phyloP scores from a whole-genome alignment of 2,797 vertebrate genomes.

The Spheniscus humboldti region DNA sequence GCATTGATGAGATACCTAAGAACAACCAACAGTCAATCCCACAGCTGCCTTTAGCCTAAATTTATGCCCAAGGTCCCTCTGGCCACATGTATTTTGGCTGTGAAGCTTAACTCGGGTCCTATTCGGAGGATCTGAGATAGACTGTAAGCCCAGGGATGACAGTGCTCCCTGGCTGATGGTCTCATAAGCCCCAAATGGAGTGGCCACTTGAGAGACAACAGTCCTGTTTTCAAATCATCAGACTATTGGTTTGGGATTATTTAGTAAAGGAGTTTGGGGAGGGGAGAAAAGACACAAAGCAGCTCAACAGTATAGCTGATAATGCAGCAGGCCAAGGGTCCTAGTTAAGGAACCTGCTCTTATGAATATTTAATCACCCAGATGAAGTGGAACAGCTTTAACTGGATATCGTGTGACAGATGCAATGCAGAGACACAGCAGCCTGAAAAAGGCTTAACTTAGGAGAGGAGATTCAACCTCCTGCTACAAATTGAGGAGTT shows the following conservation, averaged over 20 bases:
- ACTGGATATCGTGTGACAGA: neutral
- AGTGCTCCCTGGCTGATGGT: neutral
- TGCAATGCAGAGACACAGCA: neutral
- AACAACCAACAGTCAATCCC: neutral
- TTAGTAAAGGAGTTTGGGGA: neutral
- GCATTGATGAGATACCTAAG: neutral
- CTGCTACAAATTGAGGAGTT: neutral
- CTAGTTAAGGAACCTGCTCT: neutral
- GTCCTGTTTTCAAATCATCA: neutral
- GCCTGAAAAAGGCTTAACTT: neutral
- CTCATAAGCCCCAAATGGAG: neutral
- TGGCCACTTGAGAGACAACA: neutral
- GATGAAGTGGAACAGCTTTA: neutral
- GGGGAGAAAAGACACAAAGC: neutral
- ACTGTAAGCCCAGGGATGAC: neutral
- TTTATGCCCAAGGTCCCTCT: neutral
- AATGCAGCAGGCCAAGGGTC: neutral
- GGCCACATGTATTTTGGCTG: neutral
- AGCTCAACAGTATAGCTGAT: neutral
- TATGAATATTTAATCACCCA: neutral
- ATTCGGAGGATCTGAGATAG: neutral
- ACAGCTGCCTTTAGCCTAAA: neutral
- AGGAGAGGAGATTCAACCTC: neutral
- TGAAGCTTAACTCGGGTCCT: neutral
- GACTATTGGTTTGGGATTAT: neutral